Evolutionary conservation across 2,888 invertebrate genomes (phyloP), one percentile per base, ranked within the genome.

Genomic region (Atrina japonica): DNA sequence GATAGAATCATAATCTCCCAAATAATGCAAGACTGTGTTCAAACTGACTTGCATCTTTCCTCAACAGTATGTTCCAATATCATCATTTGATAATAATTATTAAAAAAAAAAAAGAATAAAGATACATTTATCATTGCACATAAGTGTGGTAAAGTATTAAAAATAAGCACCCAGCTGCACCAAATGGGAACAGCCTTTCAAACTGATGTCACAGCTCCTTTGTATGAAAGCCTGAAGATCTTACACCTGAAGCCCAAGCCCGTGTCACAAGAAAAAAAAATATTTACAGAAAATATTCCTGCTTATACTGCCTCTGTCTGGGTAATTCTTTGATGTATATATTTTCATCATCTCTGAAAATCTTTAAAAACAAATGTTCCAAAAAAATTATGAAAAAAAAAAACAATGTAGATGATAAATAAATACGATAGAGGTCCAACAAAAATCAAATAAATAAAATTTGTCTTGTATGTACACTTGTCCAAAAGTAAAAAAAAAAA

Each of bases 141-240:
- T 63, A 50, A 63, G 52, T 63, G 52, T 63, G 63, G 63, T 63
- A 63, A 63, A 49, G 49, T 49, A 49, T 49, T 49, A 6, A 60
- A 67, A 67, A 59, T 52, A 67, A 67, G 67, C 67, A 67, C 67
- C 67, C 53, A 59, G 43, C 60, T 60, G 67, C 40, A 35, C 56
- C 56, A 56, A 56, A 40, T 23, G 35, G 40, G 23, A 21, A 23
- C 56, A 56, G 56, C 56, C 27, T 21, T 40, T 35, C 21, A n/a
- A 40, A 27, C 23, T 56, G 56, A 40, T 35, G 56, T 56, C 56
- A 56, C 56, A 56, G 56, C 23, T 40, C 56, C 40, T 35, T 23
- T 27, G n/a, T 40, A 23, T 21, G 21, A 41, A 35, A 5, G 40
- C 18, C 56, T 35, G 56, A 9, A 40, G 23, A 40, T 21, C 16